These are phyloP conservation scores for Echeneis naucrates DNA, from an alignment of 2,797 vertebrate species.

Conservation along the genomic window DNA sequence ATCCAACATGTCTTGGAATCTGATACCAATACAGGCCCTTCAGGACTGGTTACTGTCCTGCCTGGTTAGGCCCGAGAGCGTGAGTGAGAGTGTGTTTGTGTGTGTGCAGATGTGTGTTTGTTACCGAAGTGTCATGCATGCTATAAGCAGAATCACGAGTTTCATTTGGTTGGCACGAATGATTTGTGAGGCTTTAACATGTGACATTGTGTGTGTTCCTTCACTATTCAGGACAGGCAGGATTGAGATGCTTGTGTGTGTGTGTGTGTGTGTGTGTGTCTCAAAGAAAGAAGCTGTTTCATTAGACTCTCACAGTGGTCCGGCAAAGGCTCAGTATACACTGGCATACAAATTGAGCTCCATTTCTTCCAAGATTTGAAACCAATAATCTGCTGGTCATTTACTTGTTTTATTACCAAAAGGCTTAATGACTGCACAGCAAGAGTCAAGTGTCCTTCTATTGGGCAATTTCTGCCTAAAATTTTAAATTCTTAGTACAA, in stretches of 20 bases:
- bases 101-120: not conserved
- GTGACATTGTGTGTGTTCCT: not conserved
- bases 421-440: slow-evolving; percentile 37
- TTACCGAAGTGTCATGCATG: not conserved
- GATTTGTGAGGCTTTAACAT: not conserved
- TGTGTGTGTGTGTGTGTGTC: slow-evolving; percentile 23
- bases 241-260: slow-evolving; percentile 28
- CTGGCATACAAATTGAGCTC: slow-evolving; percentile 55
- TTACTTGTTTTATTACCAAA: slow-evolving; percentile 37
- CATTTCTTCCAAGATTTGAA: slow-evolving; percentile 33
- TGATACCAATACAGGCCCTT: slow-evolving; percentile 4
- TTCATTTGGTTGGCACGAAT: not conserved
- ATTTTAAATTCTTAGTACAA: slow-evolving; percentile 22
- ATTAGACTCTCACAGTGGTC: slow-evolving; percentile 75
- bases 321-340: slow-evolving; percentile 49
- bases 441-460: slow-evolving; percentile 27
- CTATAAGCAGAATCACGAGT: not conserved
- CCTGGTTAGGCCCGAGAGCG: not conserved
- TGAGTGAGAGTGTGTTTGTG: not conserved
- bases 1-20: not conserved
- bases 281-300: slow-evolving; percentile 66
- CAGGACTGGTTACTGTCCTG: slow-evolving; percentile 6
- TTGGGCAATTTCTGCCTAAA: slow-evolving; percentile 15
- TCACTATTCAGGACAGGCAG: not conserved
- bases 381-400: slow-evolving; percentile 43